Evolutionary conservation across 2,797 vertebrate species (phyloP), one percentile per base, ranked within the genome.

Genomic region (Synaphobranchus kaupii): DNA sequence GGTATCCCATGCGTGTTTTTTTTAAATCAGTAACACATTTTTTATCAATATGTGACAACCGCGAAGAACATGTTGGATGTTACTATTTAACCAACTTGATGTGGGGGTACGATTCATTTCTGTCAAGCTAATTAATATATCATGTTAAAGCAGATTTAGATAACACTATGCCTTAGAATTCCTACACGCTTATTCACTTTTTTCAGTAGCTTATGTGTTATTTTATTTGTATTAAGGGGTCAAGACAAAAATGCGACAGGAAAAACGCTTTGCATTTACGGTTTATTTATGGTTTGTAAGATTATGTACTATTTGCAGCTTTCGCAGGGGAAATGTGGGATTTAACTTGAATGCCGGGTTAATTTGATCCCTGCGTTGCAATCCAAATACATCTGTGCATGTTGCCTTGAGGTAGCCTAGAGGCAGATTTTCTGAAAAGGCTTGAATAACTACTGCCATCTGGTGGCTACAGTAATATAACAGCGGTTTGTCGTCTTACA

Each of bases 391-490:
- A 73, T 63, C 58, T 84, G 83, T 63, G 39, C 28, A 12, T 52
- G 22, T 60, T 31, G 83, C 83, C 68, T 76, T 31, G 34, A 63
- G 84, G 73, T 80, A 60, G 58, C 83, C 87, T 28, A 56, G 25
- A 81, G 87, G 87, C 20, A 56, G 3, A 85, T 60, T 86, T 50
- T 56, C 76, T n/a, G 50, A 2, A 9, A 47, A 39, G 73, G 4
- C 34, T 44, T 84, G 85, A 85, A 86, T 83, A 83, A 84, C 84
- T 89, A 92, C 89, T 91, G 0, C 93, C 92, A 92, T 89, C 95
- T 94, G 90, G 92, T 92, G 95, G 91, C 10, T 85, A 47, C 90
- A 87, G 91, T 91, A 89, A 92, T 86, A 86, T 34, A 34, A 66
- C 34, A 88, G 87, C 56, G 0, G 31, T 87, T 60, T 15, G 68